phyloP scores from a whole-genome alignment of 2,888 invertebrate species.

The Phalera bucephala region DNA sequence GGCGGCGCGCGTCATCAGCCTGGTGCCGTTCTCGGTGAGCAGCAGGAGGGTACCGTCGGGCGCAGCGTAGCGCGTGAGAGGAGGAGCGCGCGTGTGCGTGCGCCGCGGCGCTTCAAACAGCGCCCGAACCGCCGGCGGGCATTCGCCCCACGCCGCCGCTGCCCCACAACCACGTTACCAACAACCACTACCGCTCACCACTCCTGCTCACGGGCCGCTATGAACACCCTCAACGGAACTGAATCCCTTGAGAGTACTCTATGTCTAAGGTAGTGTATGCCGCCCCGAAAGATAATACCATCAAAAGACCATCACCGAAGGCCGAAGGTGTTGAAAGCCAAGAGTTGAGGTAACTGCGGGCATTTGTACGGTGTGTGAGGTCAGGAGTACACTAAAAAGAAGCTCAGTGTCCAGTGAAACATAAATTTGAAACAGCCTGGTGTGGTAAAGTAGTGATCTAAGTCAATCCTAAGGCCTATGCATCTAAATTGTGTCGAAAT shows the following conservation, averaged over 20 bases:
- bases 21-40: conserved; percentile 85
- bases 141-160: conserved; percentile 76
- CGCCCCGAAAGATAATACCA: conserved; percentile 50
- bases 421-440: conserved; percentile 77
- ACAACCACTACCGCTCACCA: conserved; percentile 64
- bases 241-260: conserved; percentile 66
- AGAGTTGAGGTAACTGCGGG: conserved; percentile 83
- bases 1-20: conserved; percentile 80
- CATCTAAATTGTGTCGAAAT: conserved; percentile 79
- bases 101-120: conserved; percentile 77
- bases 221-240: conserved; percentile 67
- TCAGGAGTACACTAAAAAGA: conserved; percentile 82
- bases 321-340: conserved; percentile 79
- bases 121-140: conserved; percentile 80
- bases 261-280: conserved; percentile 66
- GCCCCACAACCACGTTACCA: conserved; percentile 80
- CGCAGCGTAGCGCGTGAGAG: conserved; percentile 84
- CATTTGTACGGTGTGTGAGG: conserved; percentile 81
- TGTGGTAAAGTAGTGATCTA: conserved; percentile 81
- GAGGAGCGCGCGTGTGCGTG: conserved; percentile 70
- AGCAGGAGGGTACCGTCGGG: conserved; percentile 85
- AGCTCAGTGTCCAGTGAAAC: conserved; percentile 81
- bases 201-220: conserved; percentile 54
- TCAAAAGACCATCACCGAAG: conserved; percentile 68
- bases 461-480: conserved; percentile 80